phyloP scores from a whole-genome alignment of 2,888 invertebrate species.

The Melikaiella ostensackeni region DNA sequence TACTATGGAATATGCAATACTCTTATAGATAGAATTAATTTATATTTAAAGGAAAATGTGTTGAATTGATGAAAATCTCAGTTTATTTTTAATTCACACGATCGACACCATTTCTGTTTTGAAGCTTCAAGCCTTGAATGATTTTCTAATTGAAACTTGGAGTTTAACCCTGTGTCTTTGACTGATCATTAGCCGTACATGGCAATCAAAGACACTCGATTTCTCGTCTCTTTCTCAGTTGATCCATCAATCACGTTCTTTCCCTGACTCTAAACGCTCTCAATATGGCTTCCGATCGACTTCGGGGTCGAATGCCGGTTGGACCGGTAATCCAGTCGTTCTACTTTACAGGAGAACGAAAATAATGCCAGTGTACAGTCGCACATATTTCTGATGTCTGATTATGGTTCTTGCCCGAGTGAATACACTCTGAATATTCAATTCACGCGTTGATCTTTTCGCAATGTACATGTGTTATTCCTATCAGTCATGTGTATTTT shows the following conservation, averaged over 20 bases:
- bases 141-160: conserved; percentile 22
- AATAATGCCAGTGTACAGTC: conserved; percentile 3
- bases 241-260: conserved; percentile 34
- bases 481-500: conserved; percentile 5
- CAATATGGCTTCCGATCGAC: conserved; percentile 44
- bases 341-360: conserved; percentile 47
- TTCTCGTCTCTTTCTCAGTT: conserved; percentile 5
- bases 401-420: conserved; percentile 11
- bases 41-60: background rate
- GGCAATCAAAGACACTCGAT: conserved; percentile 18
- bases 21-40: too few species aligned
- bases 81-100: background rate
- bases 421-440: conserved; percentile 15
- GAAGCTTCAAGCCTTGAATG: background rate
- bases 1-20: too few species aligned
- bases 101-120: background rate
- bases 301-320: conserved; percentile 48
- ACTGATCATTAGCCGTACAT: conserved; percentile 24
- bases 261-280: conserved; percentile 30
- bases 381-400: conserved; percentile 20
- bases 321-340: conserved; percentile 43
- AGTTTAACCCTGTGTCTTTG: conserved; percentile 5
- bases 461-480: conserved; percentile 10
- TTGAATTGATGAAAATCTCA: background rate
- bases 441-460: conserved; percentile 21